Conservation (phyloP, 1,140 invertebrate species). For the Zaprionus vittiger region DNA sequence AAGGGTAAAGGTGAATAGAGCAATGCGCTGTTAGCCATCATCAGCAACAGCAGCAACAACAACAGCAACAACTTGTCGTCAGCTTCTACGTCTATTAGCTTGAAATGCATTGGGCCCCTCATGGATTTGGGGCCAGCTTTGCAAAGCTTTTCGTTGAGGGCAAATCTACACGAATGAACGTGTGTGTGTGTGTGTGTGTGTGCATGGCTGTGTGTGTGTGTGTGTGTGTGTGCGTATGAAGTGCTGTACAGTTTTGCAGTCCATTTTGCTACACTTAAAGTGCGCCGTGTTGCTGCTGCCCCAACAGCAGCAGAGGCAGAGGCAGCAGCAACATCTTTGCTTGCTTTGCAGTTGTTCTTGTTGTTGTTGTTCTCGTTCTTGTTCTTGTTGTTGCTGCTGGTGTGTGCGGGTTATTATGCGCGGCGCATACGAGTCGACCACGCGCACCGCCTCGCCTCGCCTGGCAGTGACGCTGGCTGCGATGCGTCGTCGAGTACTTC, state of each 20-base stretch:
- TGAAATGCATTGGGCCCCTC: slow-evolving; percentile 36
- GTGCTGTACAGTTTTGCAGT: slow-evolving; percentile 77
- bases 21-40: slow-evolving; percentile 7
- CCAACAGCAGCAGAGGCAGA: not conserved
- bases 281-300: slow-evolving; percentile 65
- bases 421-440: slow-evolving; percentile 46
- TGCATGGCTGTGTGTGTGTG: not conserved
- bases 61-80: not conserved
- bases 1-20: slow-evolving; percentile 7
- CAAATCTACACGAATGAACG: not conserved
- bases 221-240: slow-evolving; percentile 45
- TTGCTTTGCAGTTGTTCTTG: slow-evolving; percentile 29
- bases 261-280: slow-evolving; percentile 78
- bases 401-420: slow-evolving; percentile 44
- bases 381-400: not conserved
- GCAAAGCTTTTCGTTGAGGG: slow-evolving; percentile 21
- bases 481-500: slow-evolving; percentile 66
- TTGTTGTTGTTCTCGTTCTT: slow-evolving; percentile 16
- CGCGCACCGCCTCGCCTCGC: not conserved
- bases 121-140: slow-evolving; percentile 33
- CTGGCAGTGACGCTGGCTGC: not conserved
- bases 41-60: not conserved
- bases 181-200: not conserved
- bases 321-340: slow-evolving; percentile 25
- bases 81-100: slow-evolving; percentile 29